Evolutionary conservation across 1,140 invertebrate species (phyloP).

Genomic region (Cherax destructor): DNA sequence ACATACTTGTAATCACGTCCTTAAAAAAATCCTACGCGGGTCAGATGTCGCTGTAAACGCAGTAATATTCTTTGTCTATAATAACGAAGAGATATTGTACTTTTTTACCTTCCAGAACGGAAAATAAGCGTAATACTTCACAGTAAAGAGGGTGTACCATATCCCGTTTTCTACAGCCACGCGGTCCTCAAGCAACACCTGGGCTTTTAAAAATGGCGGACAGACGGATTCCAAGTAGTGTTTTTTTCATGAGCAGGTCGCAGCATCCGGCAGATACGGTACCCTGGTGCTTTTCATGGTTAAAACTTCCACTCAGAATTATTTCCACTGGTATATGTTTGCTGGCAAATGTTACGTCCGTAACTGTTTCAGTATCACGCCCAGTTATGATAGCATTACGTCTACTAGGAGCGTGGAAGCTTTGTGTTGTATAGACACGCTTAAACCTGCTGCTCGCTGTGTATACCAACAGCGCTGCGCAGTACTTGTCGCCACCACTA

Average conservation of each 20-base stretch:
- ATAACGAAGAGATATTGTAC: too few species aligned
- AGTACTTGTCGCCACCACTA: too few species aligned
- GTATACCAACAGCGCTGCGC: too few species aligned
- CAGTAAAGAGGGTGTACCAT: constrained; percentile 9
- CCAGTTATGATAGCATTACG: too few species aligned
- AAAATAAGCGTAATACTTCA: background rate
- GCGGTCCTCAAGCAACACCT: constrained; percentile 59
- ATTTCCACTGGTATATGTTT: too few species aligned
- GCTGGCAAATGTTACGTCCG: too few species aligned
- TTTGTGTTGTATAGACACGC: too few species aligned
- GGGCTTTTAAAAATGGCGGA: constrained; percentile 64
- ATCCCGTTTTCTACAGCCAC: constrained; percentile 63
- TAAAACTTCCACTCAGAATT: background rate
- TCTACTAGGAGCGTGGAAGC: too few species aligned
- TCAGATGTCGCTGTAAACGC: background rate
- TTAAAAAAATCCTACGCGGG: background rate
- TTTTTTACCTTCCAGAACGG: background rate
- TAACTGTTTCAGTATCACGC: too few species aligned
- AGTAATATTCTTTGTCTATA: too few species aligned
- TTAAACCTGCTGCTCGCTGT: too few species aligned
- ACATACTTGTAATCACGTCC: background rate
- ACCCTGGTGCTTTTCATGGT: background rate
- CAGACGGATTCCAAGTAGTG: constrained; percentile 42
- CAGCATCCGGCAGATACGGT: constrained; percentile 20
- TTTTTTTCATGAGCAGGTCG: background rate